Base-by-base conservation (phyloP, 92 coral and sea anemone genomes). In the Desmophyllum pertusum region DNA sequence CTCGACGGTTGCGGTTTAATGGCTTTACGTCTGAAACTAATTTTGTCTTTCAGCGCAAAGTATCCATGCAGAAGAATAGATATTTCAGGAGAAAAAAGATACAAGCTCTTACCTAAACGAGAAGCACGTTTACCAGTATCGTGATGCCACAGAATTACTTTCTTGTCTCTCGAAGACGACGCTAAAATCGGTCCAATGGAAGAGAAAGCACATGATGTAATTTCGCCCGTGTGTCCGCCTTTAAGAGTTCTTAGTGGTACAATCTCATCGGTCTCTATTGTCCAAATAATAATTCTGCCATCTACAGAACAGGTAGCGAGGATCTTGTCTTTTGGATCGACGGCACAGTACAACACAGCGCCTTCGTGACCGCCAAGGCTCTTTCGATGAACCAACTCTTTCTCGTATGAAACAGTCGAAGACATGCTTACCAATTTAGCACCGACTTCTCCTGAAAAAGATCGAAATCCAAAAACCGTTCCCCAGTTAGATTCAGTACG, bases 261-360 rank as follows among this genome's bases (percentile, higher is more conserved):
- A 13, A 75, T 85, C 38, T 97, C 93, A 8, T 97, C 98, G 6
- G 93, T 90, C 13, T 88, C 57, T 3, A 97, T 80, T 33, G 83
- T 87, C 99, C 99, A 97, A 9, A 97, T 70, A 46, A 79, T 85
- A 62, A 97, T 88, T 0, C 77, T 92, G 8, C 92, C 89, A 86
- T 97, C 99, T 3, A 91, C 89, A 31, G 95, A 90, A 45, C 99
- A 91, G 3, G 98, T 97, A 13, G 99, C 99, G 10, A 97, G 81
- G 3, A 78, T 48, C 40, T 91, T 89, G 13, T 94, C 99, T 78
- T 91, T 90, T 37, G 94, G 92, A 48, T 87, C 94, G 40, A 97
- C 89, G 33, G 89, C 89, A 72, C 97, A 94, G 27, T 87, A 87
- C 23, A 91, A 87, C 5, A 97, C 88, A 5, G 93, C 85, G 23